Evolutionary conservation across 2,888 invertebrate genomes (phyloP).

Genomic region (Pristionchus mayeri): DNA sequence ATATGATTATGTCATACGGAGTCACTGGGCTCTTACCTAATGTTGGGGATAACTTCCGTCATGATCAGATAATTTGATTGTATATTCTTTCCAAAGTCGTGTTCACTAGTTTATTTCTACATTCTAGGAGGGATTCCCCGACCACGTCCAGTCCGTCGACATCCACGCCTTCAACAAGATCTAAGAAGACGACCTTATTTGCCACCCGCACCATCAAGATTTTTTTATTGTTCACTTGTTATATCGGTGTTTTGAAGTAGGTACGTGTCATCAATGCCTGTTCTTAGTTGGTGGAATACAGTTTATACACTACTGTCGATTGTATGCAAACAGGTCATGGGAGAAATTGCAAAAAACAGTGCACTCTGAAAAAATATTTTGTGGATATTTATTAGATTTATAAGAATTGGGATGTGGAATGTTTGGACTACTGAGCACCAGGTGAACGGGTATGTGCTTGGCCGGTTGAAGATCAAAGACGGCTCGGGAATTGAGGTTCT

Average conservation of each 20-base stretch:
- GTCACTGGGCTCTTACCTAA: slow-evolving; percentile 34
- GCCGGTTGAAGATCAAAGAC: no score
- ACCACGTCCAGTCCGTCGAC: slow-evolving; percentile 70
- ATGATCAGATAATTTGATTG: not conserved
- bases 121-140: slow-evolving; percentile 46
- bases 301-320: not conserved
- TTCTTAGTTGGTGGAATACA: slow-evolving; percentile 8
- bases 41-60: slow-evolving; percentile 24
- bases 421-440: no score
- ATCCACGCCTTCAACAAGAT: slow-evolving; percentile 75
- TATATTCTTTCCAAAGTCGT: not conserved
- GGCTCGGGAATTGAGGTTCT: no score
- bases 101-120: not conserved
- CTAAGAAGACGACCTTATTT: slow-evolving; percentile 53
- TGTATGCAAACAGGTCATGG: not conserved
- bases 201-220: not conserved
- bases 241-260: not conserved
- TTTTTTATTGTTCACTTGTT: not conserved
- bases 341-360: no score
- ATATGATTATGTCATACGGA: slow-evolving; percentile 32
- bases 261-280: slow-evolving; percentile 20
- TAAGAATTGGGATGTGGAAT: no score
- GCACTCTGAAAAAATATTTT: no score
- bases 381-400: no score
- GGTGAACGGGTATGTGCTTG: no score